Evolutionary conservation across 35 echinoderm and acorn worm species (phyloP).

Genomic region (Hemicentrotus pulcherrimus): DNA sequence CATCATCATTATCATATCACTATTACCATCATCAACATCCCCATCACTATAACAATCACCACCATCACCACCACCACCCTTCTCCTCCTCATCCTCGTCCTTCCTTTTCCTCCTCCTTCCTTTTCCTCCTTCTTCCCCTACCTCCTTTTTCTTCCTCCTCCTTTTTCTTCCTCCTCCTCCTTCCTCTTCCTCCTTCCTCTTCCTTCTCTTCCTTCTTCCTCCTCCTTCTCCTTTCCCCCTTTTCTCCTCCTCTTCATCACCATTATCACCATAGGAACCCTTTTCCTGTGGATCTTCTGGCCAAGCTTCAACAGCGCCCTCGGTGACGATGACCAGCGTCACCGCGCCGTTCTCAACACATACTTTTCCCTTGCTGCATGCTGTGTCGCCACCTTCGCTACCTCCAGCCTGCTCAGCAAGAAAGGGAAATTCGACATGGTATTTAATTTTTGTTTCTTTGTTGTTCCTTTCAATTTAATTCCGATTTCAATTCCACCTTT

Average conservation of each 20-base stretch:
- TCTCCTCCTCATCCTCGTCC: too few species aligned
- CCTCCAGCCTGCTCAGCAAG: constrained; percentile 77
- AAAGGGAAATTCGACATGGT: constrained; percentile 48
- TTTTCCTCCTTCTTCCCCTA: too few species aligned
- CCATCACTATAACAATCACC: too few species aligned
- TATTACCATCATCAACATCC: too few species aligned
- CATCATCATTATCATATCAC: too few species aligned
- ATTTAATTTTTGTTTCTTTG: neutral
- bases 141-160: too few species aligned
- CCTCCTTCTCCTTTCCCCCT: neutral
- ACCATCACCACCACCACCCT: too few species aligned
- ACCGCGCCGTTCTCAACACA: constrained; percentile 95
- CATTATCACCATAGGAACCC: constrained; percentile 63
- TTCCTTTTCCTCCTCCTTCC: too few species aligned
- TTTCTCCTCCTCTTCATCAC: neutral
- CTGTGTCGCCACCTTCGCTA: constrained; percentile 75
- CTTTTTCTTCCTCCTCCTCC: too few species aligned
- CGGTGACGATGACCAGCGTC: constrained; percentile 72
- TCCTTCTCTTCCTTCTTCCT: too few species aligned
- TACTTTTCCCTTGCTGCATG: constrained; percentile 96
- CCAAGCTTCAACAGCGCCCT: constrained; percentile 98
- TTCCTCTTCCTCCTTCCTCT: too few species aligned
- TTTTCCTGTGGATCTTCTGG: constrained; percentile 99
- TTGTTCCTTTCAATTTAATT: neutral
- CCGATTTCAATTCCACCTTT: neutral